Conservation (phyloP, 2,797 vertebrate genomes). For the Pteronotus mesoamericanus region DNA sequence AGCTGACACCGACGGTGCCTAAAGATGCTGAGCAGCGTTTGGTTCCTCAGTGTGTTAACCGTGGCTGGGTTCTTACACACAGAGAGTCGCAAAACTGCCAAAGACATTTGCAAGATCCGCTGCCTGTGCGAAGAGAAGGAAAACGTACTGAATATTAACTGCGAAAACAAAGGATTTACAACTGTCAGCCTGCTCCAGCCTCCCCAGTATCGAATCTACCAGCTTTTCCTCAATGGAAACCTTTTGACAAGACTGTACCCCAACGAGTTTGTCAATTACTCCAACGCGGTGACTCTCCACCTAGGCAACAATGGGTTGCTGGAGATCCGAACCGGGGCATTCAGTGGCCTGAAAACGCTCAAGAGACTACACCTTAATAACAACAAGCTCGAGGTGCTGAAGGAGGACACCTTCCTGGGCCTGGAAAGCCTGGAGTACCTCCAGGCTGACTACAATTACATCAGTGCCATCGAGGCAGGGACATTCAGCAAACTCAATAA, state of each 20-base stretch:
- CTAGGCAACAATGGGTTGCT: constrained; percentile 97
- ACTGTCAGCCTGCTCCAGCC: constrained; percentile 91
- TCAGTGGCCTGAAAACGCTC: constrained; percentile 92
- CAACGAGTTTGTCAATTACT: constrained; percentile 96
- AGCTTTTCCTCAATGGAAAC: constrained; percentile 97
- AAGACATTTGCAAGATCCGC: constrained; percentile 97
- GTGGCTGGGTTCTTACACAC: constrained; percentile 92
- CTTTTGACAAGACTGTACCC: constrained; percentile 91
- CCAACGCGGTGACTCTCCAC: constrained; percentile 96
- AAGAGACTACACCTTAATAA: constrained; percentile 97
- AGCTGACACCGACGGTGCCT: constrained; percentile 81
- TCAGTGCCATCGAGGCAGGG: constrained; percentile 93
- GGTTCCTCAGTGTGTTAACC: constrained; percentile 94
- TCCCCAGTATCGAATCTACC: constrained; percentile 93
- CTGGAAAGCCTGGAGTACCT: constrained; percentile 97
- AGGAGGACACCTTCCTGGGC: constrained; percentile 94
- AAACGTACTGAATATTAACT: constrained; percentile 96
- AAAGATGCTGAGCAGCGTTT: constrained; percentile 97
- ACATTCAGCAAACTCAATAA: constrained; percentile 97
- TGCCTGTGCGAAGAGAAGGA: constrained; percentile 97
- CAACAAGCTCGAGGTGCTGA: constrained; percentile 95
- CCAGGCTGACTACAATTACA: constrained; percentile 98
- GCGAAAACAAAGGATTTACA: constrained; percentile 98
- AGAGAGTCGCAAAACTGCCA: constrained; percentile 96
- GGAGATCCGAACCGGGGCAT: constrained; percentile 93